These are phyloP conservation scores for Trissolcus basalis DNA, from an alignment of 1,140 invertebrate genomes.

Conservation along the genomic window DNA sequence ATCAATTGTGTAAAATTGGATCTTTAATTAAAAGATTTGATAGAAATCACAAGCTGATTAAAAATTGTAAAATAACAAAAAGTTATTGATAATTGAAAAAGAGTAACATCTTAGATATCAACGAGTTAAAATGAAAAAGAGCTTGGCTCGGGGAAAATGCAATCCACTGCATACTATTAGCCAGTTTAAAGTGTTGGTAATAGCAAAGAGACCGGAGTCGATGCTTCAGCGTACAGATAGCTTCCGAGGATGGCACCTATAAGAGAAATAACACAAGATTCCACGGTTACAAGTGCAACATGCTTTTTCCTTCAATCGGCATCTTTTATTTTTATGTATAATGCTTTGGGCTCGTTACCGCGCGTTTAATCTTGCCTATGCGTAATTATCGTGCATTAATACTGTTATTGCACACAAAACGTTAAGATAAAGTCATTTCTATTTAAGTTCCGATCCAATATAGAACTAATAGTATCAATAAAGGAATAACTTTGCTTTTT, in stretches of 20 bases:
- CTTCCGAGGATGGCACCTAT: conserved; percentile 44
- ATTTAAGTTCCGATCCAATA: conserved; percentile 5
- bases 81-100: neutral
- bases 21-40: too few species aligned
- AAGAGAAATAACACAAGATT: conserved; percentile 51
- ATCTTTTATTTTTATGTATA: conserved; percentile 48
- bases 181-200: conserved; percentile 50
- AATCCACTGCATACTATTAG: conserved; percentile 17
- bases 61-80: too few species aligned
- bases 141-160: conserved; percentile 15
- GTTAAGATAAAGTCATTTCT: conserved; percentile 44
- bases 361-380: conserved; percentile 31
- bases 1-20: too few species aligned
- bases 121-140: conserved; percentile 2
- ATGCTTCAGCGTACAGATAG: conserved; percentile 36
- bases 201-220: conserved; percentile 23
- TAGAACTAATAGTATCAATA: too few species aligned
- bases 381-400: conserved; percentile 49
- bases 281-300: conserved; percentile 40
- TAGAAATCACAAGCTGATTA: too few species aligned
- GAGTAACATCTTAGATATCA: conserved; percentile 6
- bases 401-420: conserved; percentile 29
- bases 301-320: conserved; percentile 27
- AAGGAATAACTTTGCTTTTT: too few species aligned
- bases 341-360: conserved; percentile 39